Evolutionary conservation across 2,888 invertebrate genomes (phyloP).

Genomic region (Frankliniella intonsa): DNA sequence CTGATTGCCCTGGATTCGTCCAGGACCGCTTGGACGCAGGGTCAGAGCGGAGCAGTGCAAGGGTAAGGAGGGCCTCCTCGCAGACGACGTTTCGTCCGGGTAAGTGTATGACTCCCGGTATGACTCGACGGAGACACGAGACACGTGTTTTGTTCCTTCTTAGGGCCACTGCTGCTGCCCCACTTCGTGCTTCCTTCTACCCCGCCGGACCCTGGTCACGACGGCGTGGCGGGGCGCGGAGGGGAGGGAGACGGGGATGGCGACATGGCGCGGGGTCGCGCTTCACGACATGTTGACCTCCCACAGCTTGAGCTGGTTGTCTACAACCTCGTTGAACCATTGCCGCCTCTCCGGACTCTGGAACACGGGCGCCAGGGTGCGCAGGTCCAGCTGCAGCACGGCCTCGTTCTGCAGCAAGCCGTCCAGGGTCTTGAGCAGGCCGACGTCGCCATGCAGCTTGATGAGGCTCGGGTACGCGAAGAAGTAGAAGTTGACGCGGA

Average conservation of each 20-base stretch:
- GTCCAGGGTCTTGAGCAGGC: slow-evolving; percentile 64
- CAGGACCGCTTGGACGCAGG: too few species aligned
- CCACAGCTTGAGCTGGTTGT: slow-evolving; percentile 86
- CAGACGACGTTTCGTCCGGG: too few species aligned
- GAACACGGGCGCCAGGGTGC: slow-evolving; percentile 72
- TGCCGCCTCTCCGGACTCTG: slow-evolving; percentile 66
- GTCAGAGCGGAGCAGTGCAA: too few species aligned
- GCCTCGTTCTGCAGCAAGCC: slow-evolving; percentile 74
- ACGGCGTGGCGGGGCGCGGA: neutral
- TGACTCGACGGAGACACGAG: too few species aligned
- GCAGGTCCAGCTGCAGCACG: slow-evolving; percentile 73
- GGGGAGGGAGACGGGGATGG: too few species aligned
- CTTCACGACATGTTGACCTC: slow-evolving; percentile 73
- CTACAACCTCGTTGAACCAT: slow-evolving; percentile 84
- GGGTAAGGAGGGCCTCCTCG: too few species aligned
- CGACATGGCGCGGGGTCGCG: neutral
- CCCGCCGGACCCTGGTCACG: neutral
- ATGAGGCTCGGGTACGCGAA: slow-evolving; percentile 75
- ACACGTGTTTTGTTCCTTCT: too few species aligned
- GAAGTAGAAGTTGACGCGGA: slow-evolving; percentile 71
- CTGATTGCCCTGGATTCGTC: too few species aligned
- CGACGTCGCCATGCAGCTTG: slow-evolving; percentile 72
- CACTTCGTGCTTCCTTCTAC: too few species aligned
- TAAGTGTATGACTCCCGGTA: too few species aligned
- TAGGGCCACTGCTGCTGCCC: too few species aligned